Evolutionary conservation across 2,888 invertebrate species (phyloP).

Genomic region (Biston stratarius): DNA sequence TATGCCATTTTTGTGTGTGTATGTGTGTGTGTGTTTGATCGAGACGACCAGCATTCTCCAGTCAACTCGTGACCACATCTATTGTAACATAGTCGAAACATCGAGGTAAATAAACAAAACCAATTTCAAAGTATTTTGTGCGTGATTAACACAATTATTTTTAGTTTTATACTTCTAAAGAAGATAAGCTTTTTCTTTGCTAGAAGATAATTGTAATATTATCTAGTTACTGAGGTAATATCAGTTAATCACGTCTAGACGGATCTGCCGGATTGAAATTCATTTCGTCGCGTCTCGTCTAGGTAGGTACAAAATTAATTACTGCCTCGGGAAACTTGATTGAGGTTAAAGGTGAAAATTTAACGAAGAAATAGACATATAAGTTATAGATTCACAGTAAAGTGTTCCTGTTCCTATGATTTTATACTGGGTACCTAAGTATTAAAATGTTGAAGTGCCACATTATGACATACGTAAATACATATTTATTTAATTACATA

Average conservation of each 20-base stretch:
- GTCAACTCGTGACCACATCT: no score
- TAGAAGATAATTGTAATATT: background rate
- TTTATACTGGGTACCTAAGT: no score
- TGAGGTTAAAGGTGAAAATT: conserved; percentile 25
- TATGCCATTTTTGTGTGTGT: no score
- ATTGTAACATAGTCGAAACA: no score
- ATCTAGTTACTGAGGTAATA: conserved; percentile 10
- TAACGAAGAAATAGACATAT: background rate
- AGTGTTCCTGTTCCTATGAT: no score
- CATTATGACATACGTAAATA: no score
- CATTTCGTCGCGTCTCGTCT: conserved; percentile 46
- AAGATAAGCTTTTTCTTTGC: background rate
- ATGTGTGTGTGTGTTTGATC: no score
- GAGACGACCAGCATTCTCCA: no score
- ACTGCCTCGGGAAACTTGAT: conserved; percentile 49
- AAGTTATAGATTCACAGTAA: background rate
- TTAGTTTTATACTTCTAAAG: background rate
- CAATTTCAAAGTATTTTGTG: no score
- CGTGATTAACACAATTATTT: background rate
- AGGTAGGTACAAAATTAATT: conserved; percentile 46
- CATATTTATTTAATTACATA: no score
- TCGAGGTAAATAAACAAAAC: no score
- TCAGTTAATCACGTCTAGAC: conserved; percentile 27
- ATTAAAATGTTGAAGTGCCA: no score
- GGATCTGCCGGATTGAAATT: conserved; percentile 45